Conservation (phyloP, 2,113 vertebrate genomes). For the Tor tambroides region DNA sequence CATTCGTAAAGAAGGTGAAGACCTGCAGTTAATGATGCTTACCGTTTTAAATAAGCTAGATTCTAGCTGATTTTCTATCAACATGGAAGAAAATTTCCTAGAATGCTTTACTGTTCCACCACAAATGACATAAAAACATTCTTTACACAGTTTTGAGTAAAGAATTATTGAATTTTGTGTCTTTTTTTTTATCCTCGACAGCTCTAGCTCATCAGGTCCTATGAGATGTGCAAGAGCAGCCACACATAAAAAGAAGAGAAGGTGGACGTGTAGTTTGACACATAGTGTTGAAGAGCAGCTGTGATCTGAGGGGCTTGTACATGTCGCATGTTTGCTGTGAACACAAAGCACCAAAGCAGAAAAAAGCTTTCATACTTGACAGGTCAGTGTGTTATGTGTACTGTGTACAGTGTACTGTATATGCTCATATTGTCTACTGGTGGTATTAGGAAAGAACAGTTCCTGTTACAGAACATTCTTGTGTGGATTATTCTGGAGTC, state of each 20-base stretch:
- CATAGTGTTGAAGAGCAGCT: conserved; percentile 1
- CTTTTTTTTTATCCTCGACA: neutral
- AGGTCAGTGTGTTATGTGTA: neutral
- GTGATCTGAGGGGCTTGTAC: conserved; percentile 2
- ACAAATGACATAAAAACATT: too few species aligned
- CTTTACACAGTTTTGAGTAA: too few species aligned
- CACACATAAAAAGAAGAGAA: neutral
- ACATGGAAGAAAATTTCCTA: too few species aligned
- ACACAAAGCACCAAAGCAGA: conserved; percentile 1
- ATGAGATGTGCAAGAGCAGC: neutral
- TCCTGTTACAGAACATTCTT: conserved; percentile 19
- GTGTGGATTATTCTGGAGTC: neutral
- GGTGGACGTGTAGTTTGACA: conserved; percentile 19
- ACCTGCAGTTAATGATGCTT: neutral
- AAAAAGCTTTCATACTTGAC: conserved; percentile 17
- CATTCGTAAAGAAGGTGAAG: neutral
- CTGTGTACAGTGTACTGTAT: neutral
- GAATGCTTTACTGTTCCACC: too few species aligned
- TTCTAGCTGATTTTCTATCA: too few species aligned
- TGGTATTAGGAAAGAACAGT: neutral
- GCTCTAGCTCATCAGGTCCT: neutral
- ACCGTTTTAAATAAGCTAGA: neutral
- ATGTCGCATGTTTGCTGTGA: neutral
- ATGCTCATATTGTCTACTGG: neutral
- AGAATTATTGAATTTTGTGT: too few species aligned